A percentile compares a stretch with the other conserved stretches of the same genome.
phyloP scores from a whole-genome alignment of 2,888 invertebrate genomes.

The Sarcophaga subvicina region DNA sequence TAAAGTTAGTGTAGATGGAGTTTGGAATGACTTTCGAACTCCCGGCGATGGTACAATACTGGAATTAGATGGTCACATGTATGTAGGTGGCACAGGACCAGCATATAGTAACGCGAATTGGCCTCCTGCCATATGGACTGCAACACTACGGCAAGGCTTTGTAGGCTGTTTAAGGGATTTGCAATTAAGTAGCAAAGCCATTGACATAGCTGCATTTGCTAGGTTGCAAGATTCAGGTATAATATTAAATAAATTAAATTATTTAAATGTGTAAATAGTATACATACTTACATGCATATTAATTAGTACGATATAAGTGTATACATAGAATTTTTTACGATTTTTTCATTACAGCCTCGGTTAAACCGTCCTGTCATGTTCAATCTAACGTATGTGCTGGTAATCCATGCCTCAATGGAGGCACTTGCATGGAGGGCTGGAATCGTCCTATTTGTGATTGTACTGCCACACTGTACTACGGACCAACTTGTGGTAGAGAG shows the following conservation, averaged over 20 bases:
- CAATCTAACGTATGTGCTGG: conserved; percentile 91
- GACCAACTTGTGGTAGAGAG: conserved; percentile 95
- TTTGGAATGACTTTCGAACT: conserved; percentile 93
- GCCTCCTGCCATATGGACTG: conserved; percentile 95
- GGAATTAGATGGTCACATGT: conserved; percentile 93
- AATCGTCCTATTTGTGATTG: conserved; percentile 97
- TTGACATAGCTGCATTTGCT: conserved; percentile 94
- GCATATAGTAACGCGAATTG: conserved; percentile 89
- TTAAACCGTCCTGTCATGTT: conserved; percentile 93
- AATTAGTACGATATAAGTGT: too few species aligned
- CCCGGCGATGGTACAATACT: conserved; percentile 95
- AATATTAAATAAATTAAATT: background rate
- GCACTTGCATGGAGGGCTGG: conserved; percentile 96
- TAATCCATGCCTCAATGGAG: conserved; percentile 94
- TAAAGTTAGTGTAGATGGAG: conserved; percentile 93
- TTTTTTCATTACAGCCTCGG: conserved; percentile 86
- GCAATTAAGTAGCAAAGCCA: conserved; percentile 92
- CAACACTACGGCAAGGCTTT: conserved; percentile 93
- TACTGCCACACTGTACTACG: conserved; percentile 92
- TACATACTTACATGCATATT: too few species aligned
- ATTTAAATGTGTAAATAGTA: background rate
- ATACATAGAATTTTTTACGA: background rate
- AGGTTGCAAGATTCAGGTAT: conserved; percentile 94
- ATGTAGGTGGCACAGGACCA: conserved; percentile 93
- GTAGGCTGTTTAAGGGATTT: conserved; percentile 97